These are phyloP conservation scores for Kryptopterus vitreolus DNA, from an alignment of 2,797 vertebrate genomes.

Conservation along the genomic window DNA sequence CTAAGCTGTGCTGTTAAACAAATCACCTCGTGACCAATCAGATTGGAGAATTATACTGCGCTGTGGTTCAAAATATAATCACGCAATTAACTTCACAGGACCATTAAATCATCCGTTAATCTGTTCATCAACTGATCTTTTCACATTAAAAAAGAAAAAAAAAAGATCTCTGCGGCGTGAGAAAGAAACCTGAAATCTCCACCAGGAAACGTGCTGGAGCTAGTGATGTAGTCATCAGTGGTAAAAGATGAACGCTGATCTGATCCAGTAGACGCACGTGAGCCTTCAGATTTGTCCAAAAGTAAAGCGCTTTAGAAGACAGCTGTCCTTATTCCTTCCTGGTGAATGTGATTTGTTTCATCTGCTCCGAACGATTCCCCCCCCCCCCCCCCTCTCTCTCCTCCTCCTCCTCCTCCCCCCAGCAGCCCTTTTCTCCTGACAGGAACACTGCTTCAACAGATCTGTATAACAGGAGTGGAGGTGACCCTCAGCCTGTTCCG, in stretches of 20 bases:
- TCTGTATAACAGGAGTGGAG: slow-evolving; percentile 65
- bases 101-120: not conserved
- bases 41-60: not conserved
- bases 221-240: not conserved
- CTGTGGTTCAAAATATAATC: not conserved
- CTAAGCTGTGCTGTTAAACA: not conserved
- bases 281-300: not conserved
- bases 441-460: slow-evolving; percentile 21
- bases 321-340: slow-evolving; percentile 39
- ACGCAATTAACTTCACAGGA: not conserved
- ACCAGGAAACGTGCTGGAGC: not conserved
- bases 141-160: not conserved
- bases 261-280: not conserved
- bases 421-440: not conserved
- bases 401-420: not conserved
- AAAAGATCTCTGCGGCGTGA: not conserved
- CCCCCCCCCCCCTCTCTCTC: not conserved
- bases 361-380: slow-evolving; percentile 28
- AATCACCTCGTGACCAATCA: not conserved
- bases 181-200: not conserved
- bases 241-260: not conserved
- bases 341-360: slow-evolving; percentile 9
- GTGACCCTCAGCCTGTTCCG: slow-evolving; percentile 81
- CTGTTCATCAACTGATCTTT: not conserved
- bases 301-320: not conserved